A percentile compares a stretch with the other conserved stretches of the same genome.
These are phyloP conservation scores for Caenorhabditis sp. DNA, from an alignment of 2,888 invertebrate genomes.

Conservation along the genomic window DNA sequence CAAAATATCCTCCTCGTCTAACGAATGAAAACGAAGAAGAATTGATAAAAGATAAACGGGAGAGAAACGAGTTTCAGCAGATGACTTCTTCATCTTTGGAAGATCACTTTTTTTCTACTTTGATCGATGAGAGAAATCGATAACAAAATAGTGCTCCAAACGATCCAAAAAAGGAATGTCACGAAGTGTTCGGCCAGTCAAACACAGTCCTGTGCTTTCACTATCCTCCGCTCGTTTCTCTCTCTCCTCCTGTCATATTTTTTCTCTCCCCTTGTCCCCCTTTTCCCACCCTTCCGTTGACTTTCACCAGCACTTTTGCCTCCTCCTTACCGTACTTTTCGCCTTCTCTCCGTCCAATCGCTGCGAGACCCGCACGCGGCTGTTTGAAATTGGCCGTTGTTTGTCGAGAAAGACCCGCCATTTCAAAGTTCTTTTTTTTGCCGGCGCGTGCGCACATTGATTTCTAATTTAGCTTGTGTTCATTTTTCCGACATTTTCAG, in stretches of 20 bases:
- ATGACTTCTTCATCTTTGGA: background rate
- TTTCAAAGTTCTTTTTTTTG: slow-evolving; percentile 65
- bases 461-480: background rate
- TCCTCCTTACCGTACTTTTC: slow-evolving; percentile 8
- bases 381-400: slow-evolving; percentile 55
- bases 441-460: slow-evolving; percentile 5
- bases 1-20: background rate
- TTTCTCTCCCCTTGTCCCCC: background rate
- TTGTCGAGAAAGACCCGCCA: slow-evolving; percentile 45
- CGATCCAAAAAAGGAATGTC: slow-evolving; percentile 53
- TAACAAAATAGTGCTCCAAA: background rate
- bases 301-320: background rate
- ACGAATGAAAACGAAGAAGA: background rate
- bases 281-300: slow-evolving; percentile 1
- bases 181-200: slow-evolving; percentile 40
- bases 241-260: slow-evolving; percentile 12
- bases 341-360: slow-evolving; percentile 37
- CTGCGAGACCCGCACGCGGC: slow-evolving; percentile 46
- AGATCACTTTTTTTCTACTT: background rate
- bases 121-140: background rate
- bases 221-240: slow-evolving; percentile 20
- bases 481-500: slow-evolving; percentile 21
- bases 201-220: slow-evolving; percentile 16
- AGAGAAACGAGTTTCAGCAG: slow-evolving; percentile 25
- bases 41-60: slow-evolving; percentile 9